Conservation (phyloP, 2,113 vertebrate species). For the Clupea harengus region DNA sequence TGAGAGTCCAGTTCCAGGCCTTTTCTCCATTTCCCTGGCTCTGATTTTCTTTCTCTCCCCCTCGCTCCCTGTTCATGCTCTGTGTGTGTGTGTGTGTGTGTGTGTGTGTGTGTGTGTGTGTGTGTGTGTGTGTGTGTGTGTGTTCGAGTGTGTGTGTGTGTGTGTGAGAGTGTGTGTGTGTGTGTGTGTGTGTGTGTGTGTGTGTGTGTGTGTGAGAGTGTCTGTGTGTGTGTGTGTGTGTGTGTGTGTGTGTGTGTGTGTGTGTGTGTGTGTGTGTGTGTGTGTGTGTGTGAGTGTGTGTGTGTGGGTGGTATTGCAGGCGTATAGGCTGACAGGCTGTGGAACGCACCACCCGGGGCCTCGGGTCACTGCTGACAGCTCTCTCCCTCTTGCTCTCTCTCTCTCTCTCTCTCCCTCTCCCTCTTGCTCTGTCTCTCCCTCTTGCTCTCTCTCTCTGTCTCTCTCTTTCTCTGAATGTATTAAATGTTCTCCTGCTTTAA, state of each 20-base stretch:
- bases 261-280: background rate
- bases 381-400: background rate
- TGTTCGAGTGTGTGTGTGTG: background rate
- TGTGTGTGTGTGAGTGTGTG: slow-evolving; percentile 25
- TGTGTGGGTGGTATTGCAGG: slow-evolving; percentile 54
- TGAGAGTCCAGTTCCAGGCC: background rate
- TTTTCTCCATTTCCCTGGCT: background rate
- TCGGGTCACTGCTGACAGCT: slow-evolving; percentile 50
- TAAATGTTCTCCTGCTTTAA: too few species aligned
- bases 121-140: too few species aligned
- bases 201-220: background rate
- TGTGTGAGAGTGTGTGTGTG: background rate
- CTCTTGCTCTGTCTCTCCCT: background rate
- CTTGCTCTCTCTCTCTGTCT: background rate
- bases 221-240: background rate
- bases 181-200: background rate
- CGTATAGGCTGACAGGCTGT: slow-evolving; percentile 56
- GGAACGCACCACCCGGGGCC: slow-evolving; percentile 45
- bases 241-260: slow-evolving; percentile 4
- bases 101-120: background rate
- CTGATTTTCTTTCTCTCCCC: background rate
- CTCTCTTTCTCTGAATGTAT: background rate
- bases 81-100: slow-evolving; percentile 13
- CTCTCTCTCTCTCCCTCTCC: background rate
- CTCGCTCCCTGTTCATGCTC: slow-evolving; percentile 4